Evolutionary conservation across 2,888 invertebrate species (phyloP).

Genomic region (Chloroclystis v-ata): DNA sequence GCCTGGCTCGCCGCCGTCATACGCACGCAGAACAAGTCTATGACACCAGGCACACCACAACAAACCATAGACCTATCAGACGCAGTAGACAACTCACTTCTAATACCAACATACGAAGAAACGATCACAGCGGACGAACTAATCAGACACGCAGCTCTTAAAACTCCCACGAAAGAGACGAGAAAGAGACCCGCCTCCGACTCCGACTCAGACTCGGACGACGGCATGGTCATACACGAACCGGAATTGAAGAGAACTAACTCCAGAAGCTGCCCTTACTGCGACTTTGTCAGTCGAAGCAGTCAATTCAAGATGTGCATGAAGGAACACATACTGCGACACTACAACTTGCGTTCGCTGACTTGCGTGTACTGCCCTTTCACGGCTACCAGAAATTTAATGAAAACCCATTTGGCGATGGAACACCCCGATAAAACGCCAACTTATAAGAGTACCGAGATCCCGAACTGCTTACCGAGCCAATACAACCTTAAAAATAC

Average conservation of each 20-base stretch:
- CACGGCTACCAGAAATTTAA: slow-evolving; percentile 37
- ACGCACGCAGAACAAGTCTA: slow-evolving; percentile 40
- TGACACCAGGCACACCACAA: slow-evolving; percentile 26
- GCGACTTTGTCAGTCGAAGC: slow-evolving; percentile 30
- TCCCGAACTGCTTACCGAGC: slow-evolving; percentile 21
- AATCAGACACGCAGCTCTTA: neutral
- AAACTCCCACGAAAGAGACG: slow-evolving; percentile 3
- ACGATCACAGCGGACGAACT: slow-evolving; percentile 45
- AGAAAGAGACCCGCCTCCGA: slow-evolving; percentile 29
- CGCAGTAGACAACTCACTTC: slow-evolving; percentile 44
- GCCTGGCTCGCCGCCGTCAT: slow-evolving; percentile 52
- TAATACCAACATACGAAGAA: slow-evolving; percentile 59
- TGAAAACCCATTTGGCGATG: slow-evolving; percentile 48
- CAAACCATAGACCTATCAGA: slow-evolving; percentile 13
- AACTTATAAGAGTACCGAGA: slow-evolving; percentile 33
- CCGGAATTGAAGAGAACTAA: slow-evolving; percentile 19
- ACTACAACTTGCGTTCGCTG: slow-evolving; percentile 66
- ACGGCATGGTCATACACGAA: slow-evolving; percentile 49
- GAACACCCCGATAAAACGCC: slow-evolving; percentile 40
- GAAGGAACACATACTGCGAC: slow-evolving; percentile 62
- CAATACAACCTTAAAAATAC: slow-evolving; percentile 4
- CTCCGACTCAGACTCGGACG: slow-evolving; percentile 46
- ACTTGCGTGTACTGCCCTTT: slow-evolving; percentile 61
- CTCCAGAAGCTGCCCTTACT: slow-evolving; percentile 45
- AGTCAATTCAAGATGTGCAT: slow-evolving; percentile 32